These are phyloP conservation scores for Lasioglossum baleicum DNA, from an alignment of 1,140 invertebrate genomes.

Conservation along the genomic window DNA sequence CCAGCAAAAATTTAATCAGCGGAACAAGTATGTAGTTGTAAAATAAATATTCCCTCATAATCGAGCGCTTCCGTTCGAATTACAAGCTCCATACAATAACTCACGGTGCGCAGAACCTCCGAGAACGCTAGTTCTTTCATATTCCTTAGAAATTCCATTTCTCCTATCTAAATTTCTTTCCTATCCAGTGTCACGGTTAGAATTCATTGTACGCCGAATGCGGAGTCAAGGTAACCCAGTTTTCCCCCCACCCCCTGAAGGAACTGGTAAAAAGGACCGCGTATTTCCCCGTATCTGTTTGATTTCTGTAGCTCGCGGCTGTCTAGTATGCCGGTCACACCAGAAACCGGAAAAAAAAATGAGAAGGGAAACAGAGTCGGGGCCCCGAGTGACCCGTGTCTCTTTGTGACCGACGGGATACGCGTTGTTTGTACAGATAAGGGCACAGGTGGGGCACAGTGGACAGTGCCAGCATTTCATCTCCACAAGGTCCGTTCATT, in stretches of 20 bases:
- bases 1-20: too few species aligned
- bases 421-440: conserved; percentile 76
- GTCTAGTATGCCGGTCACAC: conserved; percentile 54
- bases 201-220: background rate
- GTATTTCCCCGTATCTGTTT: conserved; percentile 19
- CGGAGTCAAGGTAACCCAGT: background rate
- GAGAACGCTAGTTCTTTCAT: too few species aligned
- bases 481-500: conserved; percentile 62
- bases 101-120: too few species aligned
- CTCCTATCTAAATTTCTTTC: background rate
- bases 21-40: too few species aligned
- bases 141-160: background rate
- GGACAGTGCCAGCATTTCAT: conserved; percentile 77
- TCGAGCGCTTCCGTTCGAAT: too few species aligned
- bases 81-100: too few species aligned
- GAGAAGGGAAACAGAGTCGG: conserved; percentile 52
- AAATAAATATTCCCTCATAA: too few species aligned
- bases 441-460: conserved; percentile 73
- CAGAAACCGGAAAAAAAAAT: conserved; percentile 48
- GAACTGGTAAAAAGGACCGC: background rate
- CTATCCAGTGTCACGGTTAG: background rate
- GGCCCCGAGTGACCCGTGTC: conserved; percentile 60
- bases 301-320: background rate
- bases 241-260: background rate
- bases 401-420: conserved; percentile 70